These are phyloP conservation scores for Solenopsis invicta DNA, from an alignment of 1,140 invertebrate species.

Conservation along the genomic window DNA sequence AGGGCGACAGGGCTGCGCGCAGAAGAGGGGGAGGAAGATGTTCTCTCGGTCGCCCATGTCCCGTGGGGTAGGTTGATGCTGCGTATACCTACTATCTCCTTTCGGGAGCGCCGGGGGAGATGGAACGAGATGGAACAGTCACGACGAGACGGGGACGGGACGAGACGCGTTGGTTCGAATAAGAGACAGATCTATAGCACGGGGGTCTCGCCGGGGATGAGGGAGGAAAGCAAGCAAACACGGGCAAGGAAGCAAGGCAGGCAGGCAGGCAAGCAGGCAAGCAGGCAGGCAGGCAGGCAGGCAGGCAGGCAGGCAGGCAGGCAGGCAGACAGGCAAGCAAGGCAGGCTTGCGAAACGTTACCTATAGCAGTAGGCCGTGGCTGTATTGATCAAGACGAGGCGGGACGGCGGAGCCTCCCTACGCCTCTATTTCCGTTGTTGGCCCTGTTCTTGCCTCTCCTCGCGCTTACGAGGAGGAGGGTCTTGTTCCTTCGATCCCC, in stretches of 20 bases:
- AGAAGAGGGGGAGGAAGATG: conserved; percentile 61
- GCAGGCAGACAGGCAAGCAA: conserved; percentile 74
- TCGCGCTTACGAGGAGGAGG: conserved; percentile 83
- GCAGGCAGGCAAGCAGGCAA: conserved; percentile 73
- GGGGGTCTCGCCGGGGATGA: conserved; percentile 66
- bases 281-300: conserved; percentile 73
- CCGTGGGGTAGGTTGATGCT: conserved; percentile 80
- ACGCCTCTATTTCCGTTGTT: conserved; percentile 85
- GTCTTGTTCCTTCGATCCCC: conserved; percentile 70
- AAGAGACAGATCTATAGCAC: conserved; percentile 85
- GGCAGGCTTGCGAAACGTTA: conserved; percentile 82
- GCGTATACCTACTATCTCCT: conserved; percentile 77
- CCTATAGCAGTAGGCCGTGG: conserved; percentile 85
- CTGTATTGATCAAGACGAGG: conserved; percentile 87
- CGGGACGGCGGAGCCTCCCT: conserved; percentile 82
- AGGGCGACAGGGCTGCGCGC: conserved; percentile 62
- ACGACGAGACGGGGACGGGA: conserved; percentile 76
- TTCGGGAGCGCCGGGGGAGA: conserved; percentile 76
- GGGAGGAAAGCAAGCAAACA: conserved; percentile 71
- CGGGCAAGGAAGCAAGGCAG: conserved; percentile 70
- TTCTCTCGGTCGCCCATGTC: conserved; percentile 78
- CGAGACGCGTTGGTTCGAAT: conserved; percentile 85
- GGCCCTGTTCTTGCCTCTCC: conserved; percentile 85
- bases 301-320: conserved; percentile 69
- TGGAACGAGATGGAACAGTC: conserved; percentile 81